Percentiles rank a stretch among this genome's conserved stretches.
phyloP scores from a whole-genome alignment of 2,797 vertebrate genomes.

The Eulemur albifrons region DNA sequence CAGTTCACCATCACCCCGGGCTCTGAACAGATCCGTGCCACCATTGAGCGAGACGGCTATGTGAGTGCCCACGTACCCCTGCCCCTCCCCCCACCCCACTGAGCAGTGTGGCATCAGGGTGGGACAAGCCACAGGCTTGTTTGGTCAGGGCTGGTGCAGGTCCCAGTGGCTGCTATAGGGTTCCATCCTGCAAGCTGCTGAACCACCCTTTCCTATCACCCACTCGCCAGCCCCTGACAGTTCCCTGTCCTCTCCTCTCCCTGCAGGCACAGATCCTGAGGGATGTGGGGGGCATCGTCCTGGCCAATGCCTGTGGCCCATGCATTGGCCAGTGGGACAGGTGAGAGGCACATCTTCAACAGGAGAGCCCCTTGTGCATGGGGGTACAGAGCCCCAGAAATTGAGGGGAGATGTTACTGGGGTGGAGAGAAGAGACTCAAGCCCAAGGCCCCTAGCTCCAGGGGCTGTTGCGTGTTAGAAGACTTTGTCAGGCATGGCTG shows the following conservation, averaged over 20 bases:
- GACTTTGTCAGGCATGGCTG: background rate
- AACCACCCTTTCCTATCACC: background rate
- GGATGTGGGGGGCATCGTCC: constrained; percentile 94
- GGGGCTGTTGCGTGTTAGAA: background rate
- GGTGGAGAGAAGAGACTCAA: background rate
- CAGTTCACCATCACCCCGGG: constrained; percentile 95
- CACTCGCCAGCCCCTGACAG: background rate
- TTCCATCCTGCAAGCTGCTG: background rate
- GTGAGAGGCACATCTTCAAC: constrained; percentile 78
- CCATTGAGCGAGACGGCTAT: constrained; percentile 96
- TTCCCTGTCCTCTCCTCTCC: background rate
- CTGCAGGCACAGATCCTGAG: constrained; percentile 90
- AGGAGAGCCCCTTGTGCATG: background rate
- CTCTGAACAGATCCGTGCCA: constrained; percentile 97
- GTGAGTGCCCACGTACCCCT: constrained; percentile 85
- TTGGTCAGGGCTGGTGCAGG: background rate
- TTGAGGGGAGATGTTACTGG: rapidly evolving
- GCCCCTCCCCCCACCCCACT: background rate
- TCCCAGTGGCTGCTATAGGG: background rate
- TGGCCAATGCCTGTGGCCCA: constrained; percentile 96
- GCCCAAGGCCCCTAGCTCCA: background rate
- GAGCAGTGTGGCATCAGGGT: background rate
- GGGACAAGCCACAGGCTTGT: background rate
- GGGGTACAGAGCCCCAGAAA: background rate
- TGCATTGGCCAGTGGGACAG: constrained; percentile 99